phyloP scores from a whole-genome alignment of 2,888 invertebrate species.

The Trimorus sp. region DNA sequence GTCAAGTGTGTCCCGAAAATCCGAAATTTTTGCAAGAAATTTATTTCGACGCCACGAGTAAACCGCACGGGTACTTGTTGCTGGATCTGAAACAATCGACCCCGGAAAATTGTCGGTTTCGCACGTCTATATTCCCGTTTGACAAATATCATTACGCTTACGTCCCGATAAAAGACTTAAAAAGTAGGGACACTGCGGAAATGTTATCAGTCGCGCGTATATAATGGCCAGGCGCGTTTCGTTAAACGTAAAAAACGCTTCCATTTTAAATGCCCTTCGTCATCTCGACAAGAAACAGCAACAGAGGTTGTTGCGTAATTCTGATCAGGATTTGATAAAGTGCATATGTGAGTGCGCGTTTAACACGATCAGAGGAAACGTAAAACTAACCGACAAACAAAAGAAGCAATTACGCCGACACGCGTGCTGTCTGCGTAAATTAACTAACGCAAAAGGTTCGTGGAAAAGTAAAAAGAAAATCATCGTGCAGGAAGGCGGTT shows the following conservation, averaged over 20 bases:
- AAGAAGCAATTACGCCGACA: background rate
- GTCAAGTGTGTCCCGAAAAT: background rate
- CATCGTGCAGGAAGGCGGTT: constrained; percentile 1
- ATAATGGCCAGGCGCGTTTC: no score
- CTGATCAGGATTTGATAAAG: background rate
- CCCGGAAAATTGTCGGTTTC: background rate
- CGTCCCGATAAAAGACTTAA: background rate
- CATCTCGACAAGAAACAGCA: constrained; percentile 1
- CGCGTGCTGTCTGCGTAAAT: background rate
- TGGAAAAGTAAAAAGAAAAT: constrained; percentile 5
- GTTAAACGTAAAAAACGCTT: background rate
- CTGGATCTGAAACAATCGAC: constrained; percentile 6
- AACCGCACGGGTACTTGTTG: background rate
- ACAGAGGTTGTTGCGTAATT: background rate
- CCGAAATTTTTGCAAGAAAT: constrained; percentile 15
- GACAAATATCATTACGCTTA: background rate
- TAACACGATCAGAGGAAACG: background rate
- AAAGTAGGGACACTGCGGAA: background rate
- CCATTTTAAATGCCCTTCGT: constrained; percentile 1
- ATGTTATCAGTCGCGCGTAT: no score
- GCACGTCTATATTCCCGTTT: background rate
- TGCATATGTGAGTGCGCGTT: constrained; percentile 6
- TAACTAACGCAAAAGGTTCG: background rate
- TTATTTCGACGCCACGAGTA: background rate
- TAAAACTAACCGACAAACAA: background rate